Percentiles rank a stretch among this genome's conserved stretches.
phyloP scores from a whole-genome alignment of 2,888 invertebrate genomes.

The Scaptomyza flava region DNA sequence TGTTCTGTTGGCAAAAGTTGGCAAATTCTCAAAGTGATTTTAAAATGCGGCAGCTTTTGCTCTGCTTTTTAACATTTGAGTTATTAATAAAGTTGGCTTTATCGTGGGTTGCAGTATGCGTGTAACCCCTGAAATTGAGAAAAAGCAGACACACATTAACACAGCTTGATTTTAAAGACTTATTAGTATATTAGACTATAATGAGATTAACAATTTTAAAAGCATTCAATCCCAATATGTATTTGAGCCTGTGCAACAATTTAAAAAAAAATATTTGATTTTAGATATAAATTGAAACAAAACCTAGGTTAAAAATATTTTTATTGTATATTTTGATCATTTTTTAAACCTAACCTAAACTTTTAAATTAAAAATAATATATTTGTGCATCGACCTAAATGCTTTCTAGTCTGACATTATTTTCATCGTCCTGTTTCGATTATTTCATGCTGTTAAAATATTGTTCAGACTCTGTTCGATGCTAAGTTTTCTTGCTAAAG shows the following conservation, averaged over 20 bases:
- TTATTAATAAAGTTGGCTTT: conserved; percentile 64
- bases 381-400: not conserved
- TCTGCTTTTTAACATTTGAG: conserved; percentile 43
- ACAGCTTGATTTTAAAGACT: too few species aligned
- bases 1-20: conserved; percentile 25
- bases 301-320: too few species aligned
- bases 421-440: too few species aligned
- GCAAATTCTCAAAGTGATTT: conserved; percentile 67
- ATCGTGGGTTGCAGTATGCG: not conserved
- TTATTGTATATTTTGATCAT: too few species aligned
- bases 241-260: too few species aligned
- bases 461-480: not conserved
- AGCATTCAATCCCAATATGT: not conserved
- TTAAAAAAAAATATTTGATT: too few species aligned
- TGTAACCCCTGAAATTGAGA: not conserved
- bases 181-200: not conserved
- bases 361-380: too few species aligned
- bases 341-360: too few species aligned
- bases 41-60: conserved; percentile 47
- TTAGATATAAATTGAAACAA: too few species aligned
- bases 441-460: too few species aligned
- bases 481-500: not conserved
- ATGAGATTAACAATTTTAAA: not conserved
- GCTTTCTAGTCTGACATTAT: not conserved
- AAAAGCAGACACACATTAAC: not conserved